These are phyloP conservation scores for Amorpha juglandis DNA, from an alignment of 2,888 invertebrate genomes.

Conservation along the genomic window DNA sequence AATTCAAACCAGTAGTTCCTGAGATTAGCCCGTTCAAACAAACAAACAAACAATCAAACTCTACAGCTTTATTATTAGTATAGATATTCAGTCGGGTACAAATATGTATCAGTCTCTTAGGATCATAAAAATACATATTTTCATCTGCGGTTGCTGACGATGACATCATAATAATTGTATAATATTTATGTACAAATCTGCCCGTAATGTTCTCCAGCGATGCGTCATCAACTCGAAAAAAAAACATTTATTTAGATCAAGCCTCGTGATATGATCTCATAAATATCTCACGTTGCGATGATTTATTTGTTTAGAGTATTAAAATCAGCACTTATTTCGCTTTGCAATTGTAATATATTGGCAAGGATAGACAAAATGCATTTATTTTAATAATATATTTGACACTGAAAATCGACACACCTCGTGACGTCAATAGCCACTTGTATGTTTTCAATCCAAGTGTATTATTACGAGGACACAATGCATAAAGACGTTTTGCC, in stretches of 20 bases:
- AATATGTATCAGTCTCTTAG: too few species aligned
- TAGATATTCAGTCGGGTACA: too few species aligned
- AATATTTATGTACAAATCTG: neutral
- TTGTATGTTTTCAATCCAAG: neutral
- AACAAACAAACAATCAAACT: too few species aligned
- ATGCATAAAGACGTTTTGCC: neutral
- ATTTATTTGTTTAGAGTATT: constrained; percentile 16
- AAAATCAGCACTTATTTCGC: neutral
- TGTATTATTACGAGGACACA: neutral
- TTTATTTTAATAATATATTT: neutral
- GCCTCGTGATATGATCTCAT: constrained; percentile 8
- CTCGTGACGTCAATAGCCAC: neutral
- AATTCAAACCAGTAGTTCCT: too few species aligned
- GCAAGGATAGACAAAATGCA: neutral
- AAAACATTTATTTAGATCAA: constrained; percentile 10
- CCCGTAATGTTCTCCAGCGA: neutral
- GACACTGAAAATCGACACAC: neutral
- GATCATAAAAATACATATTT: too few species aligned
- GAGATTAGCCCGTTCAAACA: too few species aligned
- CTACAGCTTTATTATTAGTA: too few species aligned
- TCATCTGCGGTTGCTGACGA: too few species aligned
- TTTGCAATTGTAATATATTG: neutral
- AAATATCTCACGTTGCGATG: constrained; percentile 9
- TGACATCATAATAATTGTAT: too few species aligned
- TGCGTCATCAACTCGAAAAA: neutral